Percentiles rank a stretch among this genome's conserved stretches.
phyloP scores from a whole-genome alignment of 1,140 invertebrate species.

The Leptinotarsa lineolata region DNA sequence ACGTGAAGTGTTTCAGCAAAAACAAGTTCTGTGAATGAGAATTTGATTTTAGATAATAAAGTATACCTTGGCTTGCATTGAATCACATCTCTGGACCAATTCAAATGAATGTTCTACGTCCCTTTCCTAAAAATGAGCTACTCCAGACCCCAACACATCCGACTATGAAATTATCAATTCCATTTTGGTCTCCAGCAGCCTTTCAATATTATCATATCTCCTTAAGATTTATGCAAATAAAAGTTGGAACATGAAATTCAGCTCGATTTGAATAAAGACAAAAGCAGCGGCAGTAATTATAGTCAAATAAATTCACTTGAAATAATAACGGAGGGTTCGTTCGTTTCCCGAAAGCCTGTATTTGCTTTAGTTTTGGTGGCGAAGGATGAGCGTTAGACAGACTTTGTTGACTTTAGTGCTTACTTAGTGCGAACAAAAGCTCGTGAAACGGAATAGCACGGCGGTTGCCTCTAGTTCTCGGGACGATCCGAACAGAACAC shows the following conservation, averaged over 20 bases:
- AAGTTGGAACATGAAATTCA: not conserved
- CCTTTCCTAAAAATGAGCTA: too few species aligned
- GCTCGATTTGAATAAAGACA: slow-evolving; percentile 6
- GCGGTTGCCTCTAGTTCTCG: not conserved
- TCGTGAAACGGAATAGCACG: not conserved
- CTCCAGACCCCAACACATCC: not conserved
- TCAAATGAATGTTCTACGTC: too few species aligned
- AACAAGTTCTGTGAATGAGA: too few species aligned
- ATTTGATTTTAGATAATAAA: too few species aligned
- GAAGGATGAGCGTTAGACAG: slow-evolving; percentile 40
- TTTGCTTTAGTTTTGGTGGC: slow-evolving; percentile 25
- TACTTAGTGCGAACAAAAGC: slow-evolving; percentile 30
- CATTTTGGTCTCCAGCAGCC: not conserved
- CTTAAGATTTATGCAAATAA: slow-evolving; percentile 9
- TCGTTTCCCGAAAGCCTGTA: slow-evolving; percentile 21
- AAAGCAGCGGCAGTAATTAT: slow-evolving; percentile 14
- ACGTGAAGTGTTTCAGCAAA: too few species aligned
- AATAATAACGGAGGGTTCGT: slow-evolving; percentile 24
- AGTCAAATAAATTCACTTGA: slow-evolving; percentile 18
- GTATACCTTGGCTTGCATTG: too few species aligned
- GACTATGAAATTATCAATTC: not conserved
- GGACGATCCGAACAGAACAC: too few species aligned
- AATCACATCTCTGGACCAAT: too few species aligned
- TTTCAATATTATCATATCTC: not conserved
- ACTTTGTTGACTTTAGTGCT: slow-evolving; percentile 45